Base-by-base conservation (phyloP, 92 coral and sea anemone genomes). In the Hydrozoanthus gracilis region DNA sequence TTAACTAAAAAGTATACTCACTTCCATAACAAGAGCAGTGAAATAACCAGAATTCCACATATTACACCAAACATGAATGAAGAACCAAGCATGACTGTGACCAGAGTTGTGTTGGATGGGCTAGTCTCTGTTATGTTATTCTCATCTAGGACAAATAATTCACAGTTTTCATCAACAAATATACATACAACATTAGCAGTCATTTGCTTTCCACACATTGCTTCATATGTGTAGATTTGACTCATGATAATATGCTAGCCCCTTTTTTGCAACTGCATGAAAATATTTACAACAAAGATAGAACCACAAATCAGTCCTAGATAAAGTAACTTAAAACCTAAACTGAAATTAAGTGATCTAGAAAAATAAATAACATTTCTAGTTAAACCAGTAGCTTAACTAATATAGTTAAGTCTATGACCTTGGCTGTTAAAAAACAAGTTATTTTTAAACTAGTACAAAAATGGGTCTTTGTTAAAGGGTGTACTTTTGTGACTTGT, bases 21-120 rank as follows among this genome's bases (percentile, higher is more conserved):
- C 73, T 48, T 68, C 73, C 73, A 68, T 3, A 27, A 27, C 39
- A 27, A 79, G 4, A 90, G 91, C 92, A 94, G 76, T 46, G 93
- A 92, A 79, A 94, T 83, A 73, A 92, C 86, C 55, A 94, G 75
- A 27, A 94, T 92, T 52, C 98, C 98, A 5, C 92, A 92, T 47
- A 94, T 83, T 77, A 94, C 87, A 44, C 98, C 98, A 65, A 87
- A 66, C 20, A 94, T 89, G 60, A 94, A 94, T 8, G 95, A 90
- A 6, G 95, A 95, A 4, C 91, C 86, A 10, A 91, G 88, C 58
- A 92, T 85, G 47, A 61, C 88, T 52, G 91, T 92, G 80, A 92
- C 86, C 20, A 94, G 77, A 46, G 92, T 71, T 51, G 93, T 93
- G 16, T 87, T 93, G 14, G 93, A 91, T 18, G 91, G 93, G 47